Percentiles rank a stretch among this genome's conserved stretches.
Evolutionary conservation across 35 echinoderm and acorn worm genomes (phyloP).

Genomic region (Lytechinus variegatus): DNA sequence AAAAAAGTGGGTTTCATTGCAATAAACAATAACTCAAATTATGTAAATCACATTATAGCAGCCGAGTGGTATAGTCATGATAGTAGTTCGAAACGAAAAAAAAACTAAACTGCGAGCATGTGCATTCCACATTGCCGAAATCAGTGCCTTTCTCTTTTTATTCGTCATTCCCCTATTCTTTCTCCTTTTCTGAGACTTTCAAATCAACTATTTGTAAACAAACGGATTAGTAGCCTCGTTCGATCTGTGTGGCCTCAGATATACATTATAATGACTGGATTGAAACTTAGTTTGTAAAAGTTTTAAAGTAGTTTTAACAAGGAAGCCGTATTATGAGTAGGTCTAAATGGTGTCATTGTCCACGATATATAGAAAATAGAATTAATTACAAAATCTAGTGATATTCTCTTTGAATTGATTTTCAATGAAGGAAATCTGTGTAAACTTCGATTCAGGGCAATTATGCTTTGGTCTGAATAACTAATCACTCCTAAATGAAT

Average conservation of each 20-base stretch:
- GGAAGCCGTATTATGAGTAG: background rate
- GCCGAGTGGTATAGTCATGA: no score
- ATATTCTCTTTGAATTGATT: background rate
- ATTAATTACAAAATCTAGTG: background rate
- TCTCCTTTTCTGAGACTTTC: background rate
- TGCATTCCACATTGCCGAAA: background rate
- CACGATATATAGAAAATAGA: background rate
- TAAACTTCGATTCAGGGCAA: no score
- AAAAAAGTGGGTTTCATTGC: no score
- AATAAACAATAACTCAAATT: no score
- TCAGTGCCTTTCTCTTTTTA: background rate
- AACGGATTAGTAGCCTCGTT: background rate
- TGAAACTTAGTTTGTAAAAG: background rate
- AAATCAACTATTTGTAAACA: background rate
- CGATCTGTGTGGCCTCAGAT: background rate
- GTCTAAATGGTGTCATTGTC: background rate
- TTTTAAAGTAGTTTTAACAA: background rate
- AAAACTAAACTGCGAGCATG: background rate
- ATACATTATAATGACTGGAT: background rate
- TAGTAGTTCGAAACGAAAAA: no score
- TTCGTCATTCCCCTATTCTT: background rate
- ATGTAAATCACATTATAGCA: no score
- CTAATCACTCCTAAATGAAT: no score
- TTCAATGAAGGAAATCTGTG: background rate
- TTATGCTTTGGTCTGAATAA: no score